Evolutionary conservation across 2,888 invertebrate genomes (phyloP), one percentile per base, ranked within the genome.

Genomic region (Spatulosminthurus flaviceps): DNA sequence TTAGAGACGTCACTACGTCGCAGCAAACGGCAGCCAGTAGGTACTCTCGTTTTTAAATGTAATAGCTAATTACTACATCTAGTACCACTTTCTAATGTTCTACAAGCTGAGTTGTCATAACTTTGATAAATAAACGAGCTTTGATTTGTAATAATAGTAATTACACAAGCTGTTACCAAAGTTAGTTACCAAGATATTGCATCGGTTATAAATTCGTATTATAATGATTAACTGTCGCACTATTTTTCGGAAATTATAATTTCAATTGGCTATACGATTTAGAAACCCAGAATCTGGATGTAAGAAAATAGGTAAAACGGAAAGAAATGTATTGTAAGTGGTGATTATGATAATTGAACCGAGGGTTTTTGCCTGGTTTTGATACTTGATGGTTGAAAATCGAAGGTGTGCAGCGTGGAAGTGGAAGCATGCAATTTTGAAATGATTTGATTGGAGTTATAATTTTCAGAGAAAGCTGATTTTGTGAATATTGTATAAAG

Each of bases 401-500:
- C 64, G 21, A 64, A n/a, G 11, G 13, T 21, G 64, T 21, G 19
- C 21, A 24, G 64, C 9, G 34, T 34, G 34, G 5, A 34, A 34
- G 34, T 9, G 9, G 4, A 9, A 9, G 34, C 4, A 34, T 34
- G 4, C 34, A 34, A 34, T 34, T 34, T 34, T 9, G 34, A 34
- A 34, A 34, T 34, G 34, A 34, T 34, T 34, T 4, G 16, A 51
- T 19, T n/a, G n/a, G 16, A 51, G 51, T 51, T 5, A 51, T 51
- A 51, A 16, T 16, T 11, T 34, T 19, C 5, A 51, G 16, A 64
- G 21, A 2, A 64, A 13, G 11, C 22, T 26, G 26, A 19, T 0
- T 24, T 67, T 67, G 67, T 67, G 26, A 64, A 26, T 28, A 67
- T 24, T 67, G 28, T 67, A 67, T 67, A 28, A 28, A 67, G 16